phyloP scores from a whole-genome alignment of 2,888 invertebrate species.

The Dimorphilus gyrociliatus region DNA sequence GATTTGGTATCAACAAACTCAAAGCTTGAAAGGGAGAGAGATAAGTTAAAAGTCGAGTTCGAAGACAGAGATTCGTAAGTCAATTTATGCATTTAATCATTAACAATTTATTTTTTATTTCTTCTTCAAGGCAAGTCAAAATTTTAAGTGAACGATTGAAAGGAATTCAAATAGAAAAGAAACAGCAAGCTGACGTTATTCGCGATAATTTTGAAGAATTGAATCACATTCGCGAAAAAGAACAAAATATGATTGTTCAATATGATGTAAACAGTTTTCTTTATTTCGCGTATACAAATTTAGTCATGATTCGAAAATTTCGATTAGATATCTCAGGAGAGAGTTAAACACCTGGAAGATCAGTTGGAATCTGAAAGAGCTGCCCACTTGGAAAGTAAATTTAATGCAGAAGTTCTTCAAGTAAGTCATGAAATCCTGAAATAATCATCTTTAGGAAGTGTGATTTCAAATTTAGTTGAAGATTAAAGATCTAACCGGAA shows the following conservation, averaged over 20 bases:
- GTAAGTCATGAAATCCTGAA: constrained; percentile 10
- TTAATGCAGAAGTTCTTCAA: constrained; percentile 34
- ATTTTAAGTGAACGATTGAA: too few species aligned
- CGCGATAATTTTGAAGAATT: too few species aligned
- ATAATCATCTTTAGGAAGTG: neutral
- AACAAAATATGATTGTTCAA: too few species aligned
- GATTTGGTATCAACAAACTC: too few species aligned
- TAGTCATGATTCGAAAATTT: neutral
- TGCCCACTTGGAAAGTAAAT: constrained; percentile 32
- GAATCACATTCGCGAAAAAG: too few species aligned
- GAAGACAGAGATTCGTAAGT: constrained; percentile 15
- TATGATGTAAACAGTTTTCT: neutral
- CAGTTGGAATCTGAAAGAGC: constrained; percentile 30
- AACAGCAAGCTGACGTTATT: too few species aligned
- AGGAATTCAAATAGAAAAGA: too few species aligned
- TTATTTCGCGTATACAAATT: neutral
- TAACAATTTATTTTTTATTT: neutral
- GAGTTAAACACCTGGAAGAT: constrained; percentile 22
- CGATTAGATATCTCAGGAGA: constrained; percentile 17
- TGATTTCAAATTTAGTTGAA: constrained; percentile 15
- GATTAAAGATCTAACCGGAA: constrained; percentile 27
- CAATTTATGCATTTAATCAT: neutral
- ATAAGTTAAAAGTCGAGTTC: constrained; percentile 13
- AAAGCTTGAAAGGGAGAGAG: constrained; percentile 17
- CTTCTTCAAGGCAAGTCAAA: too few species aligned